phyloP scores from a whole-genome alignment of 1,140 invertebrate genomes.

The Zaprionus inermis region DNA sequence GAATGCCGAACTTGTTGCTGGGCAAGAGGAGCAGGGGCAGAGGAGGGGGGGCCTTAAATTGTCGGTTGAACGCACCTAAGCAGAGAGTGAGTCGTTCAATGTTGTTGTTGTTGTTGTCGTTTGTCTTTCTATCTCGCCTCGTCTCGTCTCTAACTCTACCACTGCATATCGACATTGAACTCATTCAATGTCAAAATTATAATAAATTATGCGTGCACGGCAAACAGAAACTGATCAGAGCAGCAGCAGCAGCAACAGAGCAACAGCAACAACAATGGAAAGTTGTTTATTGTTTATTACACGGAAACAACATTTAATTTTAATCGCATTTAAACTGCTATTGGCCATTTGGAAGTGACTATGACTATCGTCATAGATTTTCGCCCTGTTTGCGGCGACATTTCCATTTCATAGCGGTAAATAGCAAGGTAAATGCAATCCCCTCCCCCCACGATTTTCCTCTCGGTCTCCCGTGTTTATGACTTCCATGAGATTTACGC shows the following conservation, averaged over 20 bases:
- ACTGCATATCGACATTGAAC: conserved; percentile 80
- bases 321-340: conserved; percentile 48
- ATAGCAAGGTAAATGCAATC: conserved; percentile 24
- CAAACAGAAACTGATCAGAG: conserved; percentile 54
- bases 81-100: conserved; percentile 22
- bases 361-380: conserved; percentile 27
- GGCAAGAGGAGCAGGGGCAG: neutral
- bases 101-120: too few species aligned
- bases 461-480: neutral
- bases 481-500: conserved; percentile 6
- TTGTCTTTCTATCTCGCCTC: conserved; percentile 40
- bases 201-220: conserved; percentile 73
- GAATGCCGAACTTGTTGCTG: conserved; percentile 37
- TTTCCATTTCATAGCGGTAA: conserved; percentile 34
- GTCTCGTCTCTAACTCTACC: conserved; percentile 36
- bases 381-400: conserved; percentile 12
- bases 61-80: conserved; percentile 59
- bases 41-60: conserved; percentile 12
- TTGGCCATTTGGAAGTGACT: conserved; percentile 21
- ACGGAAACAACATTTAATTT: conserved; percentile 62
- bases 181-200: conserved; percentile 80
- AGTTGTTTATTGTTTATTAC: conserved; percentile 74
- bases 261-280: conserved; percentile 61
- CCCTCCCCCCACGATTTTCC: too few species aligned
- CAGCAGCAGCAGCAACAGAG: conserved; percentile 28